phyloP scores from a whole-genome alignment of 2,113 vertebrate genomes.

The Pogona vitticeps region DNA sequence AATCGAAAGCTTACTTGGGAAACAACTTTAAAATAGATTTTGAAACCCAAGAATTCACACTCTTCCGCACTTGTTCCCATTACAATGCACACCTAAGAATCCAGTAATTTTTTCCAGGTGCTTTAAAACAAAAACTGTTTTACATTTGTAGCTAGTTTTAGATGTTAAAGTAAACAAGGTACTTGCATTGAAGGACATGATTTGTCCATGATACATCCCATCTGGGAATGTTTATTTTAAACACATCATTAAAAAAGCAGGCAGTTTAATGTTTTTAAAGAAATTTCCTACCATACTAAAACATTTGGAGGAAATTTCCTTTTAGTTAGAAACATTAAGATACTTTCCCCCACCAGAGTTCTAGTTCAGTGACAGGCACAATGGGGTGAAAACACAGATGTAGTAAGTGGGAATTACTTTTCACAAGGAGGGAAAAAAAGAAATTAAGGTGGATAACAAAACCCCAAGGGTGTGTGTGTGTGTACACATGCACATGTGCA shows the following conservation, averaged over 20 bases:
- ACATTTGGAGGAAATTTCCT: constrained; percentile 48
- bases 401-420: accelerated
- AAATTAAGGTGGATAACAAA: constrained; percentile 1
- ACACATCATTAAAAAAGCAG: constrained; percentile 64
- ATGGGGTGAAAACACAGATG: constrained; percentile 14
- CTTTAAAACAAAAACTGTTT: constrained; percentile 51
- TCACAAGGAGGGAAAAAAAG: background rate
- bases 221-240: constrained; percentile 71
- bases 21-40: constrained; percentile 68
- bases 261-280: constrained; percentile 61
- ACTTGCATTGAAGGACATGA: constrained; percentile 57
- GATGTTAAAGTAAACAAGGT: constrained; percentile 69
- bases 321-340: constrained; percentile 42
- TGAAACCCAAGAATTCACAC: constrained; percentile 67
- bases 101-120: constrained; percentile 70
- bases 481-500: background rate
- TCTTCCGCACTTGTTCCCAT: constrained; percentile 55
- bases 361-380: background rate
- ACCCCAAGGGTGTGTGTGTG: background rate
- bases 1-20: constrained; percentile 66
- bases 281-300: constrained; percentile 43
- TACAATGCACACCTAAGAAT: constrained; percentile 59
- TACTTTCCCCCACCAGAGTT: background rate
- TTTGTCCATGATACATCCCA: constrained; percentile 46
- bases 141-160: constrained; percentile 67